phyloP scores from a whole-genome alignment of 1,140 invertebrate species.

The Yoshiicerus persimilis region DNA sequence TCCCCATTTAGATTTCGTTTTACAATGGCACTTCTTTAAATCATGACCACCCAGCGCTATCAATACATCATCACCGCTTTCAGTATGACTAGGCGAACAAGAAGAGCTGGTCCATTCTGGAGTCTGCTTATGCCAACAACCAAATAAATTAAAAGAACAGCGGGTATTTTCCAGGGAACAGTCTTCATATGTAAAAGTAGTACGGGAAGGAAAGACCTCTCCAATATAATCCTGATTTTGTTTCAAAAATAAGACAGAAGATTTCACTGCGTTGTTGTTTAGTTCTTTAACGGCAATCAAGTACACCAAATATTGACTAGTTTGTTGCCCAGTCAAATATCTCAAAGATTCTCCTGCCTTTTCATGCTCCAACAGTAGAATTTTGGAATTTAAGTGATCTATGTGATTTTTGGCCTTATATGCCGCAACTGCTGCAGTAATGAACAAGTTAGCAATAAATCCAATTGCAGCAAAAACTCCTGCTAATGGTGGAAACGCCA shows the following conservation, averaged over 20 bases:
- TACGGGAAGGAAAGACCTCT: slow-evolving; percentile 8
- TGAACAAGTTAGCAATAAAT: background rate
- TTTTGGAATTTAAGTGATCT: background rate
- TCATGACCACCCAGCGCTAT: too few species aligned
- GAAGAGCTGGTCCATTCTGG: too few species aligned
- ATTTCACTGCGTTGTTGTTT: background rate
- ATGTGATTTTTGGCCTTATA: slow-evolving; percentile 1
- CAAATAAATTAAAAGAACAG: background rate
- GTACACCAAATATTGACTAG: background rate
- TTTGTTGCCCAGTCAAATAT: background rate
- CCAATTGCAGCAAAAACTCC: background rate
- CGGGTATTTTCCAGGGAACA: background rate
- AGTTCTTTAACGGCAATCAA: background rate
- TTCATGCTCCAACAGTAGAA: slow-evolving; percentile 15
- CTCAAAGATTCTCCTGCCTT: background rate
- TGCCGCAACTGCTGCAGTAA: background rate
- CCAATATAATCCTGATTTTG: background rate
- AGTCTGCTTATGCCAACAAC: background rate
- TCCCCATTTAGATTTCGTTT: background rate
- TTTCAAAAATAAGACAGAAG: background rate
- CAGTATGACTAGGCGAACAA: too few species aligned
- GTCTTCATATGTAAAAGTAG: background rate
- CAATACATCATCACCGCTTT: too few species aligned
- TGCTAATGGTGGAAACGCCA: background rate
- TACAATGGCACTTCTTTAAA: background rate